Conservation (phyloP, 30 jellyfish, hydroid and myxozoan genomes). For the Euphysa ruthae region DNA sequence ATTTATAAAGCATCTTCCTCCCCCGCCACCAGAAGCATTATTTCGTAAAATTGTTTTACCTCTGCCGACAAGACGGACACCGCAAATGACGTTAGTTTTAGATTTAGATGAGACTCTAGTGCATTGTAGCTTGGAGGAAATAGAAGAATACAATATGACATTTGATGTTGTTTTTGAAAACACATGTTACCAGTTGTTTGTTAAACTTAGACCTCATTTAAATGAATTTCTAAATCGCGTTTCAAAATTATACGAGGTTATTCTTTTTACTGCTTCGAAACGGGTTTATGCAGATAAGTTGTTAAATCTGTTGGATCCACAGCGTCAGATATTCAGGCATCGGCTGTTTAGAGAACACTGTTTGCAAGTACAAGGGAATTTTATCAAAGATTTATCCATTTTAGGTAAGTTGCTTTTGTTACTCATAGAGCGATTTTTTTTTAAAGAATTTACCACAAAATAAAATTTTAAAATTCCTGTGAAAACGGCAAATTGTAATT, state of each 20-base stretch:
- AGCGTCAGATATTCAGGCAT: conserved; percentile 71
- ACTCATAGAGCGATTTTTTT: not conserved
- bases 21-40: conserved; percentile 59
- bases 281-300: conserved; percentile 93
- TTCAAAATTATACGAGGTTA: conserved; percentile 72
- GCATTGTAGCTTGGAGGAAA: conserved; percentile 75
- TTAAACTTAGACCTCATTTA: conserved; percentile 79
- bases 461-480: too few relatives aligned
- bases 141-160: conserved; percentile 73
- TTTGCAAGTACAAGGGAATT: conserved; percentile 84
- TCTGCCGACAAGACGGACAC: conserved; percentile 73
- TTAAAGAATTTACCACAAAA: too few relatives aligned
- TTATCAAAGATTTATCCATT: conserved; percentile 76
- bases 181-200: conserved; percentile 70
- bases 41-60: conserved; percentile 75
- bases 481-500: too few relatives aligned
- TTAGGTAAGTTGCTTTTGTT: conserved; percentile 35
- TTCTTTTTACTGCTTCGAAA: conserved; percentile 86
- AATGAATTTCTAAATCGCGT: conserved; percentile 72
- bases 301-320: conserved; percentile 79
- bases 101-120: conserved; percentile 95
- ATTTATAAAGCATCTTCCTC: conserved; percentile 69
- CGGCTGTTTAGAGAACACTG: conserved; percentile 94
- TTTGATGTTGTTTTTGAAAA: conserved; percentile 73
- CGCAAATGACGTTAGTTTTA: conserved; percentile 71